Base-by-base conservation (phyloP, 2,888 invertebrate genomes). In the Drosophila paranaensis region DNA sequence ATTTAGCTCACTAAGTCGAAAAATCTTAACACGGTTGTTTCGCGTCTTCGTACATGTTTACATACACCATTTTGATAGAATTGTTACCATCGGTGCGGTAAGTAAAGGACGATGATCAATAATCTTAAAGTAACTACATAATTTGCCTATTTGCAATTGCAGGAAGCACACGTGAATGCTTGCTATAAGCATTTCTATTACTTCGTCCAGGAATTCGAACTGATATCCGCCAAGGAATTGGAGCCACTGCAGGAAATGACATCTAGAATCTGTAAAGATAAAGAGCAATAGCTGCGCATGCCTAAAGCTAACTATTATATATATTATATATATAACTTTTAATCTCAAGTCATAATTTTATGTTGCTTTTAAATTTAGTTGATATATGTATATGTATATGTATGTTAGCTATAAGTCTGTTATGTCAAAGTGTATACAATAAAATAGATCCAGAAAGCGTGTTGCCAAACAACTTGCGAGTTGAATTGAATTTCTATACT, bases 111-210 rank as follows among this genome's bases (percentile, higher is more conserved):
- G 48, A 11, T 35, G n/a, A 30, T 20, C 5, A 14, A 53, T 20
- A 40, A 11, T 10, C 10, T 10, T 6, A 11, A 30, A 11, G 9
- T 48, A 48, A 14, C 6, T 25, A 11, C 9, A 25, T 8, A 3
- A 11, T 8, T 33, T 50, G 2, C 8, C 13, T 14, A 5, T 2
- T 0, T 27, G n/a, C 50, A 11, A 33, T 77, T 79, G 39, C 70
- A 91, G 92, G 97, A 98, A 92, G 97, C 98, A 20, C 98, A 98
- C 90, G 97, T 97, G 0, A 98, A 98, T 92, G 97, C 97, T 1
- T 98, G 98, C 91, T 98, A 98, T 94, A 98, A 98, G 91, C 98
- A 98, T 92, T 98, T 97, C 92, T 98, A 97, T 92, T 98, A 97
- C 91, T 98, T 98, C 93, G 96, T 98, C 25, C 95, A 95, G 53